Evolutionary conservation across 2,888 invertebrate species (phyloP).

Genomic region (Fragum whitleyi): DNA sequence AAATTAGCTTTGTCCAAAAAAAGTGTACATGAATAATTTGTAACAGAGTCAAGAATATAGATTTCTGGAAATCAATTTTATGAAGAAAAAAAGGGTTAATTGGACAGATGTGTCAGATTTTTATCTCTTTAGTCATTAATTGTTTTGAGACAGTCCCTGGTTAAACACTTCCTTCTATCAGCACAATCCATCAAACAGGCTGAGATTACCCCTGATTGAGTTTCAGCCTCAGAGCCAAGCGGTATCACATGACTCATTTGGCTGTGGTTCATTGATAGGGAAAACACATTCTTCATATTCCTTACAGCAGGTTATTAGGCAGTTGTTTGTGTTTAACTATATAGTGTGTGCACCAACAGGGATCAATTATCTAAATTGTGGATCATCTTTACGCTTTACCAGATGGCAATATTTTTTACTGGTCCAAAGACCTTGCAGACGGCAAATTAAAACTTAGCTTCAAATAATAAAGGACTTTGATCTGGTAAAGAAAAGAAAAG

Average conservation of each 20-base stretch:
- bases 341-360: conserved; percentile 3
- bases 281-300: conserved; percentile 33
- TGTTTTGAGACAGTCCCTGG: conserved; percentile 42
- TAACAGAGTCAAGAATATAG: too few relatives aligned
- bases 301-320: conserved; percentile 12
- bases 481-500: too few relatives aligned
- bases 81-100: neutral
- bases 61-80: too few relatives aligned
- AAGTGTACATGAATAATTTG: too few relatives aligned
- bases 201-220: conserved; percentile 45
- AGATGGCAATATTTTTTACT: neutral
- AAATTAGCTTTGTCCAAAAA: too few relatives aligned
- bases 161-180: neutral
- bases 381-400: neutral
- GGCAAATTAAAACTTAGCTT: too few relatives aligned
- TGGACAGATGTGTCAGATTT: conserved; percentile 21
- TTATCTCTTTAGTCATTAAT: conserved; percentile 14
- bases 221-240: conserved; percentile 45
- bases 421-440: neutral
- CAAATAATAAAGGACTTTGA: too few relatives aligned
- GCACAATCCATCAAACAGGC: neutral
- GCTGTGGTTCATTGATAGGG: conserved; percentile 31
- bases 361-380: neutral
- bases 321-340: conserved; percentile 14
- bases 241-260: conserved; percentile 56